phyloP scores from a whole-genome alignment of 2,113 vertebrate genomes.

The Cariama cristata region DNA sequence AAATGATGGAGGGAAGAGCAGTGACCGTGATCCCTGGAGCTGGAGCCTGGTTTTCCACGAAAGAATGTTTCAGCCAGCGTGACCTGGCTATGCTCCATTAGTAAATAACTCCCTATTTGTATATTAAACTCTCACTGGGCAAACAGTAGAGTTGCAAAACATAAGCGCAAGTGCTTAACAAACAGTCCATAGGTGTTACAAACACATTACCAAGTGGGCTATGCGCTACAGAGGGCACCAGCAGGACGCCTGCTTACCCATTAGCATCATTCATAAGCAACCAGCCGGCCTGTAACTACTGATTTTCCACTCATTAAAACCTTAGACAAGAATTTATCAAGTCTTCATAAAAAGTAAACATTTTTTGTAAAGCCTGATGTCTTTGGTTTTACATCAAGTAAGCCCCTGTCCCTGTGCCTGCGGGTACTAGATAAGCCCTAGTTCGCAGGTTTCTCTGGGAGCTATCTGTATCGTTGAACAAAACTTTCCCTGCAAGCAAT shows the following conservation, averaged over 20 bases:
- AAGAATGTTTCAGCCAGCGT: not conserved
- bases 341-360: not conserved
- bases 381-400: not conserved
- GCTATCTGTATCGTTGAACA: not conserved
- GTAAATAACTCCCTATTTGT: not conserved
- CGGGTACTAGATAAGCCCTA: not conserved
- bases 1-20: not conserved
- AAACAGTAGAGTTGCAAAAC: not conserved
- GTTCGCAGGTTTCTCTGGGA: not conserved
- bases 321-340: not conserved
- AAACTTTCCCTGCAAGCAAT: not conserved
- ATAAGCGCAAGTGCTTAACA: not conserved
- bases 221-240: not conserved
- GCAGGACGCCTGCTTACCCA: not conserved
- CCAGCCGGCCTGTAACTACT: not conserved
- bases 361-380: not conserved
- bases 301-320: not conserved
- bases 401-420: not conserved
- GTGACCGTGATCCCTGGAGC: not conserved
- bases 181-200: not conserved
- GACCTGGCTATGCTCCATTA: not conserved
- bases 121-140: not conserved
- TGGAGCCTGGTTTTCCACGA: not conserved
- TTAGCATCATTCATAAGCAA: not conserved
- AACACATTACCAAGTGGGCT: not conserved